phyloP scores from a whole-genome alignment of 2,888 invertebrate species.

The Drosophila prolongata region DNA sequence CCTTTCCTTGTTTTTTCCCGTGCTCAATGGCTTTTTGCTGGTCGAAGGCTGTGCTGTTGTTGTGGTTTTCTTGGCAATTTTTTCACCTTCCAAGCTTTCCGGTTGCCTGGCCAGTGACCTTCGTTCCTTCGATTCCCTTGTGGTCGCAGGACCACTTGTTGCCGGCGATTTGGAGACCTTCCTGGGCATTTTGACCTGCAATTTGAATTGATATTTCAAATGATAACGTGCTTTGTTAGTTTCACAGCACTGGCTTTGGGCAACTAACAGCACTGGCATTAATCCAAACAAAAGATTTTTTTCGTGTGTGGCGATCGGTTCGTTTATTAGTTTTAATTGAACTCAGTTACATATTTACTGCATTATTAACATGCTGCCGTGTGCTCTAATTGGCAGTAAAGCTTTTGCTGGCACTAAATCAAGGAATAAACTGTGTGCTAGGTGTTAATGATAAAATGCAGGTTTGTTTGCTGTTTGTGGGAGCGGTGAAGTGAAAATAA shows the following conservation, averaged over 20 bases:
- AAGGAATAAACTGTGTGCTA: neutral
- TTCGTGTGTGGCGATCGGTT: conserved; percentile 21
- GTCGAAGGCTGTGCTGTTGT: conserved; percentile 24
- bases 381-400: conserved; percentile 1
- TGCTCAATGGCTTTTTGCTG: conserved; percentile 45
- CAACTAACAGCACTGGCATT: conserved; percentile 7
- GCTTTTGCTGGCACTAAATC: conserved; percentile 3
- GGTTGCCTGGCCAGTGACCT: conserved; percentile 46
- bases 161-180: conserved; percentile 52
- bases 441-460: conserved; percentile 6
- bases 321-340: conserved; percentile 46
- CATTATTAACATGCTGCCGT: conserved; percentile 22
- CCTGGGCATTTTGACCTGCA: conserved; percentile 48
- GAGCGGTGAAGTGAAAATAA: conserved; percentile 5
- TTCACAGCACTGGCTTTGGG: conserved; percentile 39
- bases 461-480: neutral
- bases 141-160: conserved; percentile 44
- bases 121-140: conserved; percentile 23
- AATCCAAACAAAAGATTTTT: conserved; percentile 16
- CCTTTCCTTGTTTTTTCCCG: conserved; percentile 45
- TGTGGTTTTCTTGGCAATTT: conserved; percentile 47
- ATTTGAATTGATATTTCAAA: conserved; percentile 17
- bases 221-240: neutral
- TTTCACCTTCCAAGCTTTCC: conserved; percentile 53
- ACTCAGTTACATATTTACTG: conserved; percentile 8